Evolutionary conservation across 1,140 invertebrate genomes (phyloP).

Genomic region (Hydropsyche tenuis): DNA sequence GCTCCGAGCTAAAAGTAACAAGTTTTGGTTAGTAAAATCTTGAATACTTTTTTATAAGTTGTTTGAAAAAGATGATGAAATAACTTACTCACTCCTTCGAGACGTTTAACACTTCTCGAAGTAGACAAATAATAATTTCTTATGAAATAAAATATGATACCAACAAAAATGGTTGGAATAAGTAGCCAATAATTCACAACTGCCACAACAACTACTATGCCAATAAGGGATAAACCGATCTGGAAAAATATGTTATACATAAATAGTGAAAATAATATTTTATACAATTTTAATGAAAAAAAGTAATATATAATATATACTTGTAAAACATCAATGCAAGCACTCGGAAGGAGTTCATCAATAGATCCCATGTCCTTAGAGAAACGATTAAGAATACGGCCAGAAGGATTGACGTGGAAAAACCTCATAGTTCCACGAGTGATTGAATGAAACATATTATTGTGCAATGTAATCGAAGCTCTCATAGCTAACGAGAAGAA

Average conservation of each 20-base stretch:
- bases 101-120: constrained; percentile 83
- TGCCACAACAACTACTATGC: constrained; percentile 77
- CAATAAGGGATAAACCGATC: constrained; percentile 75
- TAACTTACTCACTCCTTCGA: constrained; percentile 86
- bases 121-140: constrained; percentile 81
- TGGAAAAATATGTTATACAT: constrained; percentile 58
- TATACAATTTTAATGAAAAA: constrained; percentile 4
- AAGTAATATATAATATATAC: constrained; percentile 53
- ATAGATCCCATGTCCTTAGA: constrained; percentile 87
- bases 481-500: constrained; percentile 76
- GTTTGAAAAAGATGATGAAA: background rate
- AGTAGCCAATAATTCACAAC: constrained; percentile 79
- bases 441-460: constrained; percentile 79
- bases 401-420: constrained; percentile 81
- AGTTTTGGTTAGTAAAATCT: background rate
- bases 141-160: constrained; percentile 75
- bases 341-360: constrained; percentile 82
- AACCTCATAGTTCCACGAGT: constrained; percentile 80
- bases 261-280: background rate
- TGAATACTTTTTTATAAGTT: too few relatives aligned
- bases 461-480: constrained; percentile 76
- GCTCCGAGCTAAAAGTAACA: constrained; percentile 67
- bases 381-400: constrained; percentile 79
- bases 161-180: constrained; percentile 72
- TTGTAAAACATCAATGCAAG: constrained; percentile 73